Conservation (phyloP, 2,113 vertebrate species). For the Myanophis thanlyinensis region DNA sequence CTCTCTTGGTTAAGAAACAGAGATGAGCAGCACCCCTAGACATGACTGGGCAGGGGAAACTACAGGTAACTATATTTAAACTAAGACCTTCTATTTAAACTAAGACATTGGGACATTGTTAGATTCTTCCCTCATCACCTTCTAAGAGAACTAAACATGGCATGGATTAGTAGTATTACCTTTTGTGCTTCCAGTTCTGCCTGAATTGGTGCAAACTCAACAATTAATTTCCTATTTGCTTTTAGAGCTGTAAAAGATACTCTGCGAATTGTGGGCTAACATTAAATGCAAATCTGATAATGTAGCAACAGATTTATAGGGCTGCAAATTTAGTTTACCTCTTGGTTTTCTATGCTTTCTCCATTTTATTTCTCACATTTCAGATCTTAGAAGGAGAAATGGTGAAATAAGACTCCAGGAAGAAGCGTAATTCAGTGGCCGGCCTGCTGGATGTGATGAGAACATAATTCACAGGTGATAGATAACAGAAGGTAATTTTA, state of each 20-base stretch:
- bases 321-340: conserved; percentile 65
- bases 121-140: background rate
- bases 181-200: conserved; percentile 9
- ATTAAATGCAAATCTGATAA: conserved; percentile 60
- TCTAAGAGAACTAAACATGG: background rate
- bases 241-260: conserved; percentile 46
- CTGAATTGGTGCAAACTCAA: conserved; percentile 35
- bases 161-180: background rate
- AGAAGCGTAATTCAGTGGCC: conserved; percentile 68
- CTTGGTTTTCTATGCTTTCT: conserved; percentile 62
- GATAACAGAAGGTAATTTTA: conserved; percentile 87
- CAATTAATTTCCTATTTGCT: conserved; percentile 53
- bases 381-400: conserved; percentile 51
- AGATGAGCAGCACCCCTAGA: no score
- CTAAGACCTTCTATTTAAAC: background rate
- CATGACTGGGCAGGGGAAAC: no score
- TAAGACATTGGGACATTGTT: background rate
- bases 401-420: conserved; percentile 60
- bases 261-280: conserved; percentile 44
- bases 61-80: background rate
- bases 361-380: conserved; percentile 55
- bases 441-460: conserved; percentile 69
- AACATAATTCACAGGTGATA: conserved; percentile 81
- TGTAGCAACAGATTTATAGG: conserved; percentile 63
- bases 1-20: no score